Evolutionary conservation across 2,113 vertebrate species (phyloP), one percentile per base, ranked within the genome.

Genomic region (Lagenorhynchus albirostris): DNA sequence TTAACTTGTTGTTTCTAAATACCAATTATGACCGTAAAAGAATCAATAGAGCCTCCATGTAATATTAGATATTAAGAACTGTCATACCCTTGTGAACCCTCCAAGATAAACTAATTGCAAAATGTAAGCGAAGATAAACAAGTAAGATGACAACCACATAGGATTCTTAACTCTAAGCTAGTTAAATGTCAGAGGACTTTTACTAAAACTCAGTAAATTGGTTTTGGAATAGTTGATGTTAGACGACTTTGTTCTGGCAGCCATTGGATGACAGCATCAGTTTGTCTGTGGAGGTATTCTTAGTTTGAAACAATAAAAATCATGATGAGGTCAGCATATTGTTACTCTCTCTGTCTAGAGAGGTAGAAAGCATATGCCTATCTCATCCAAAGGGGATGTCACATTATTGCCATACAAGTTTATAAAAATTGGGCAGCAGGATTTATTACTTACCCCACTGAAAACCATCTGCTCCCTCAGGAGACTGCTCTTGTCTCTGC

Each of bases 261-360:
- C 55, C 90, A 41, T 80, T 86, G 90, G 60, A 93, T 95, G 60
- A 91, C 15, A 86, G 47, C 67, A 50, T 91, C 33, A 12, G 8
- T 79, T 92, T 94, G 33, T 77, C 62, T 73, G n/a, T 1, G 76
- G 47, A 95, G 25, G 17, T 31, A 71, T 81, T 91, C 73, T 92
- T 60, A 85, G 6, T 79, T 77, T 13, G 71, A 96, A 94, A 87
- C 26, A 97, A 91, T 85, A 85, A 97, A 87, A 95, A 44, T 77
- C 74, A 77, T 21, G 26, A 96, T 38, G n/a, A 96, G 10, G 41
- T 70, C 68, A 83, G 74, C 79, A 94, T 94, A 89, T 50, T 73
- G 47, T 85, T 81, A 55, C 29, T 94, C 62, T 82, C 53, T 92
- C 60, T 80, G 33, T 31, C 23, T 17, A 60, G 8, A 41, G 38